Conservation (phyloP, 2,113 vertebrate genomes). For the Xiphophorus maculatus region DNA sequence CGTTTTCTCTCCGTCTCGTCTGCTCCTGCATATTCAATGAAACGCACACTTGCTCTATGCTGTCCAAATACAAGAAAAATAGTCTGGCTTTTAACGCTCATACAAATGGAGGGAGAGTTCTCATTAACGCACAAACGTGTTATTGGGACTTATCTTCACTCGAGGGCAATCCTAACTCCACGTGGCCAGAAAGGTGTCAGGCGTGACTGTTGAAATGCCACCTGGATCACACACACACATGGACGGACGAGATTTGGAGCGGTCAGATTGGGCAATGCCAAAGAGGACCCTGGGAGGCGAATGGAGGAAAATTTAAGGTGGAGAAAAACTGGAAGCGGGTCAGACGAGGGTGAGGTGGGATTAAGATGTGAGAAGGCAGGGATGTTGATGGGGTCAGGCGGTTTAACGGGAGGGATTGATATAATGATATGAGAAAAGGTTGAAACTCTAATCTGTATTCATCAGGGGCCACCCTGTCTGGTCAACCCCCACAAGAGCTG, state of each 20-base stretch:
- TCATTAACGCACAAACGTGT: background rate
- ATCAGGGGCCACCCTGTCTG: too few species aligned
- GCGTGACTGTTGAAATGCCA: constrained; percentile 75
- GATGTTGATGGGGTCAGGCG: background rate
- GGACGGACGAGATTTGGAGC: constrained; percentile 48
- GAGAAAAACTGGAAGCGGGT: constrained; percentile 23
- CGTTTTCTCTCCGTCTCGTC: constrained; percentile 24
- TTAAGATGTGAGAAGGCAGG: constrained; percentile 32
- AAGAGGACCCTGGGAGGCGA: constrained; percentile 6
- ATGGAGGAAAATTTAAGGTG: background rate
- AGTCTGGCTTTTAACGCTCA: too few species aligned
- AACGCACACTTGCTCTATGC: constrained; percentile 10
- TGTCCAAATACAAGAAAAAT: constrained; percentile 18
- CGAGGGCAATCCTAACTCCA: constrained; percentile 27
- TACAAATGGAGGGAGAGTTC: too few species aligned
- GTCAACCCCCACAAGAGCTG: too few species aligned
- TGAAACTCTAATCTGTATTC: constrained; percentile 18
- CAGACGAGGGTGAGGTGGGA: constrained; percentile 27
- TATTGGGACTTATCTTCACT: constrained; percentile 35
- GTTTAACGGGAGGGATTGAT: constrained; percentile 17
- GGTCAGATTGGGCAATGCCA: constrained; percentile 38
- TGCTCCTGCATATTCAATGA: constrained; percentile 46
- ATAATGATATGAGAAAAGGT: constrained; percentile 16
- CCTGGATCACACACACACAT: constrained; percentile 55
- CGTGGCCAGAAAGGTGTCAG: constrained; percentile 43